A percentile compares a stretch with the other conserved stretches of the same genome.
Conservation (phyloP, 2,797 vertebrate species). For the Sebastolobus altivelis region DNA sequence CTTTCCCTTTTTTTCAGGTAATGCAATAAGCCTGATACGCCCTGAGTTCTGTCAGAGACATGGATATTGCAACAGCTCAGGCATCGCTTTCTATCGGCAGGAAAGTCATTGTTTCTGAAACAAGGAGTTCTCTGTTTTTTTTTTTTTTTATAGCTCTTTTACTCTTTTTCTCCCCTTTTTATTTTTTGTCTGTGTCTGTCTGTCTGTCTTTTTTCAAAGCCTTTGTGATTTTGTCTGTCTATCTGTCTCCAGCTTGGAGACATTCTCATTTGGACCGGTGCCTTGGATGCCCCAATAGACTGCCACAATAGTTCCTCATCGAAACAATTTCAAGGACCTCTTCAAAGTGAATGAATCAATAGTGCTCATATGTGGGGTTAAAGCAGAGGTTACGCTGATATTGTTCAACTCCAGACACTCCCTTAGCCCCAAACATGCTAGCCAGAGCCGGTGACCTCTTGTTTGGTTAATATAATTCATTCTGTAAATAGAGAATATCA, state of each 20-base stretch:
- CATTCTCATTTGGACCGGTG: slow-evolving; percentile 82
- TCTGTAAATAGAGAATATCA: slow-evolving; percentile 79
- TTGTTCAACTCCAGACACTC: slow-evolving; percentile 80
- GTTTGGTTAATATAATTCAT: slow-evolving; percentile 83
- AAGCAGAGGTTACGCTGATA: slow-evolving; percentile 81
- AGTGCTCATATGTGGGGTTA: slow-evolving; percentile 83
- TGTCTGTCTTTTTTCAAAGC: slow-evolving; percentile 87
- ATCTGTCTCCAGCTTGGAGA: slow-evolving; percentile 79
- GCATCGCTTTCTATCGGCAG: slow-evolving; percentile 72
- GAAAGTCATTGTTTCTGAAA: slow-evolving; percentile 80
- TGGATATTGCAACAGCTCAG: slow-evolving; percentile 82
- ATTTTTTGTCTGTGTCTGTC: slow-evolving; percentile 85
- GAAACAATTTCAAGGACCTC: slow-evolving; percentile 83
- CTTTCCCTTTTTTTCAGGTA: slow-evolving; percentile 81
- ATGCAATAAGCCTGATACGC: slow-evolving; percentile 84
- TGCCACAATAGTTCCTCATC: slow-evolving; percentile 77
- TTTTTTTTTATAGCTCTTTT: slow-evolving; percentile 66
- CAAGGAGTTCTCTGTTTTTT: slow-evolving; percentile 61
- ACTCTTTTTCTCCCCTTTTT: slow-evolving; percentile 67
- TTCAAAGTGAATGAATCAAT: slow-evolving; percentile 86
- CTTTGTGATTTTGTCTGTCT: slow-evolving; percentile 80
- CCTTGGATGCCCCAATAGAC: slow-evolving; percentile 76
- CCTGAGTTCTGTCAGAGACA: slow-evolving; percentile 84
- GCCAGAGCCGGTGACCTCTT: slow-evolving; percentile 73
- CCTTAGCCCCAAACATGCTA: slow-evolving; percentile 76